Conservation (phyloP, 2,888 invertebrate genomes). For the Polydrusus tereticollis region DNA sequence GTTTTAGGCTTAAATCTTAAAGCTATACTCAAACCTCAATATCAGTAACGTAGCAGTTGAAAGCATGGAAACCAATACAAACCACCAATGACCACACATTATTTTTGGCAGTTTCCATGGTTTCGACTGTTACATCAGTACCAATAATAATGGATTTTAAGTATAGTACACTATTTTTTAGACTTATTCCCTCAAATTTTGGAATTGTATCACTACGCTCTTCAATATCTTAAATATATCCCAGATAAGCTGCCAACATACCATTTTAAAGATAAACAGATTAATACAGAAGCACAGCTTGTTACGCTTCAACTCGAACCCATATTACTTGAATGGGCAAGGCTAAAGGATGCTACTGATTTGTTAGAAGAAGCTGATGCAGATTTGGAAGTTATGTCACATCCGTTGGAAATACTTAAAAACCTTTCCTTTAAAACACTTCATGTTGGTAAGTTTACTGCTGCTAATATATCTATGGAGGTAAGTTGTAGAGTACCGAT, state of each 20-base stretch:
- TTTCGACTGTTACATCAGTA: too few relatives aligned
- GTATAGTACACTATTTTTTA: conserved; percentile 7
- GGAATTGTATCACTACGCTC: conserved; percentile 35
- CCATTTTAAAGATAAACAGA: conserved; percentile 9
- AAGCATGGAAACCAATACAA: too few relatives aligned
- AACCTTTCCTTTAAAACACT: conserved; percentile 22
- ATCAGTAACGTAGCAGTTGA: too few relatives aligned
- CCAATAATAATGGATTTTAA: too few relatives aligned
- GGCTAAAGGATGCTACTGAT: conserved; percentile 11
- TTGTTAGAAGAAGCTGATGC: background rate
- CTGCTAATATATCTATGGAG: too few relatives aligned
- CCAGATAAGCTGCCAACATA: conserved; percentile 29
- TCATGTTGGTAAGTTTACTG: conserved; percentile 34
- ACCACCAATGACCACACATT: too few relatives aligned
- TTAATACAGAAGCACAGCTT: conserved; percentile 30
- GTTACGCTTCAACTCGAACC: conserved; percentile 27
- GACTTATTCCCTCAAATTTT: conserved; percentile 13
- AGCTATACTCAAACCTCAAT: too few relatives aligned
- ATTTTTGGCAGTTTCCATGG: too few relatives aligned
- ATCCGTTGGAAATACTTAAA: conserved; percentile 22
- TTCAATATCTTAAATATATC: conserved; percentile 29
- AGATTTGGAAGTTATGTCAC: conserved; percentile 19
- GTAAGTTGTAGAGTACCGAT: too few relatives aligned
- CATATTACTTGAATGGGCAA: conserved; percentile 17
- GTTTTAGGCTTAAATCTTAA: too few relatives aligned